Evolutionary conservation across 2,888 invertebrate genomes (phyloP), one percentile per base, ranked within the genome.

Genomic region (Laspeyria flexula): DNA sequence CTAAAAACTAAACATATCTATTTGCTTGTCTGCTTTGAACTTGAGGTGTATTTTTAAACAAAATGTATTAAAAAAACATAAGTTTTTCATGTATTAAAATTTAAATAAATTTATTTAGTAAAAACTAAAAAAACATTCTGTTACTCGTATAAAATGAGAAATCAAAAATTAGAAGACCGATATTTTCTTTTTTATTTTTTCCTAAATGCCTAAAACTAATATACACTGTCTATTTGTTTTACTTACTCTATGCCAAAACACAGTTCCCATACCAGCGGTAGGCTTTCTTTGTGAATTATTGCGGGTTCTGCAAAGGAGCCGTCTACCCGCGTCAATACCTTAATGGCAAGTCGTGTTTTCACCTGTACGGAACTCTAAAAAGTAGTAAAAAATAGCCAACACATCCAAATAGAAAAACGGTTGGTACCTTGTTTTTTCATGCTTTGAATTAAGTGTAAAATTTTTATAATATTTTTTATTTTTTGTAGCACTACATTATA

Each of bases 221-320:
- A 6, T 15, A 33, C 13, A 33, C n/a, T n/a, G n/a, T 69, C 60
- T 56, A 23, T 41, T 7, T 37, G 16, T 41, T 38, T 30, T 41
- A 34, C 29, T 12, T 65, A 63, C 47, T 85, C 87, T 85, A 44
- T 79, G 75, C 35, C 52, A 37, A 73, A 67, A 67, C 73, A 78
- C 79, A 76, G 81, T 79, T 83, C 71, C 71, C 66, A 80, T 84
- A 86, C 85, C 81, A 83, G 50, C 52, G 55, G 81, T 65, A 73
- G 85, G 81, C 75, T 83, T 86, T 86, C 88, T 89, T 90, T 90
- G 90, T 90, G 87, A 90, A 90, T 90, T 90, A 90, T 90, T 85
- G 82, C 86, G 85, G 88, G 83, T 78, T 79, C 79, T 79, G 80
- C 60, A 73, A 75, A 73, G 75, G 73, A 70, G 68, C 65, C 77